Conservation (phyloP, 2,797 vertebrate species). For the Catharus ustulatus region DNA sequence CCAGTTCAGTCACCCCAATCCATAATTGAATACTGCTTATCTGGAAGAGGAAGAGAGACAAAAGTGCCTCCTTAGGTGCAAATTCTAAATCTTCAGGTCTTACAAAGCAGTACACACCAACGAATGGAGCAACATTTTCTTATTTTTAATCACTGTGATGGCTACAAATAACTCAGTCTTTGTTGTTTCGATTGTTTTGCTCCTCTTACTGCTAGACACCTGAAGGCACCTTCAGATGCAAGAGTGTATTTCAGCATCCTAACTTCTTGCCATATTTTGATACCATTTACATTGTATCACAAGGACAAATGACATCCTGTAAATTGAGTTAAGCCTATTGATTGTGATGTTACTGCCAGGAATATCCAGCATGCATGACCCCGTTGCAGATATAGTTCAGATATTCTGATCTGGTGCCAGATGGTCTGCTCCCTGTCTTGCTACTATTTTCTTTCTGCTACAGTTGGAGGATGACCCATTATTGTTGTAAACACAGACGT, state of each 20-base stretch:
- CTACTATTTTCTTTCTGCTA: conserved; percentile 29
- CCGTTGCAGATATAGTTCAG: conserved; percentile 33
- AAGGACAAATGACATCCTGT: conserved; percentile 14
- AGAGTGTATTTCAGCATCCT: background rate
- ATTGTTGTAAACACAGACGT: background rate
- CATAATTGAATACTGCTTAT: background rate
- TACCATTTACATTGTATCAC: background rate
- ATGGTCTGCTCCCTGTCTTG: conserved; percentile 10
- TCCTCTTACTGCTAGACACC: background rate
- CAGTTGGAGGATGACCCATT: conserved; percentile 1
- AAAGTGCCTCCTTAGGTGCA: background rate
- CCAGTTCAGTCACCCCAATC: background rate
- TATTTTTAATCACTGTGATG: background rate
- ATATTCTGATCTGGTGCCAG: conserved; percentile 53
- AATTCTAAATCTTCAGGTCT: background rate
- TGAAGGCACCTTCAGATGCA: conserved; percentile 5
- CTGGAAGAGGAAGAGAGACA: background rate
- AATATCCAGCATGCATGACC: conserved; percentile 37
- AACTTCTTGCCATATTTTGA: background rate
- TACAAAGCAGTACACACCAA: background rate
- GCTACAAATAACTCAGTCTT: background rate
- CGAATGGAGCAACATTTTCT: background rate
- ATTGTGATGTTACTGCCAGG: conserved; percentile 56
- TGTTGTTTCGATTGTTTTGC: background rate
- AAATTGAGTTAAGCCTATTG: conserved; percentile 52